Evolutionary conservation across 2,113 vertebrate species (phyloP), one percentile per base, ranked within the genome.

Genomic region (Aplodontia rufa): DNA sequence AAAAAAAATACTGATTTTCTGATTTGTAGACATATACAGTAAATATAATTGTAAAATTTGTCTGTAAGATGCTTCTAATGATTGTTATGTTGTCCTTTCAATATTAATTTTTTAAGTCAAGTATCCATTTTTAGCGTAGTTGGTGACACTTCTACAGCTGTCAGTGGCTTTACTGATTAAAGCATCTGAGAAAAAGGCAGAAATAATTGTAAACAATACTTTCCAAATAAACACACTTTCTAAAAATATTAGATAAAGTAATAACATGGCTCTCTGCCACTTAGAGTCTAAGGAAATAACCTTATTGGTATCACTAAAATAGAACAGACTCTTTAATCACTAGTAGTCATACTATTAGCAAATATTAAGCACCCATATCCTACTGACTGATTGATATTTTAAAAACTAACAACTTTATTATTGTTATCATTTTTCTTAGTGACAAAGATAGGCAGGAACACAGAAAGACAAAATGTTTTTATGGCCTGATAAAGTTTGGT

Each of bases 401-500:
- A 84, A 91, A 87, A 90, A 58, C 53, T 69, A 86, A 42, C 47
- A 14, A 68, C 51, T 69, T 79, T 94, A 66, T 83, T 88, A 42
- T 83, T 75, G 37, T 94, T 91, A 81, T 20, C n/a, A 64, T 55
- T 92, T 81, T 95, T 76, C 8, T 80, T 37, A 87, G 76, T 80
- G 13, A 17, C 86, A 75, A 89, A 74, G 47, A 78, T 20, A 51
- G 6, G 28, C 53, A 93, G 24, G 37, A 92, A 91, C 32, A 32
- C 4, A 95, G 51, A 69, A 80, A 81, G n/a, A 66, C 47, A 87
- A 90, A 83, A 55, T 95, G 76, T 72, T 92, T 95, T 95, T 78
- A 94, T 68, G 45, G 72, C 24, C 28, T 62, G 78, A 30, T 69
- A 84, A 87, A 84, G 68, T 20, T 96, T 49, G 88, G 16, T 74